Evolutionary conservation across 2,797 vertebrate genomes (phyloP).

Genomic region (Gorsachius magnificus): DNA sequence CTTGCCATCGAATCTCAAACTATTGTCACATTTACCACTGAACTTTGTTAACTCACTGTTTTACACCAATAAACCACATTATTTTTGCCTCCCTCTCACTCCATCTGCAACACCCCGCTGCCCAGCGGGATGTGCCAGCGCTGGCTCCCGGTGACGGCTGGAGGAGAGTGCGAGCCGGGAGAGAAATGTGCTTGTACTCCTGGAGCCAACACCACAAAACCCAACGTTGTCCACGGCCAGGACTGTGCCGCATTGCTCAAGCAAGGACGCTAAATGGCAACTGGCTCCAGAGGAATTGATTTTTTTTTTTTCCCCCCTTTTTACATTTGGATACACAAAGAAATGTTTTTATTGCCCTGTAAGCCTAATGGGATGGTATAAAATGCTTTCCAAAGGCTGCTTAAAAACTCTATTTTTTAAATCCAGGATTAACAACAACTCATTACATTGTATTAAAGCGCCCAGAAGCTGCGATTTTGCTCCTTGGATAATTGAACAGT

Average conservation of each 20-base stretch:
- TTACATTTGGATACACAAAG: conserved; percentile 7
- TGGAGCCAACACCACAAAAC: background rate
- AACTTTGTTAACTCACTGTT: too few species aligned
- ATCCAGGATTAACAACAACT: background rate
- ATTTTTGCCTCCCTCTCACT: too few species aligned
- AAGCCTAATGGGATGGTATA: background rate
- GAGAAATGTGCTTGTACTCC: background rate
- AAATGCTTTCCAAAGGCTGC: background rate
- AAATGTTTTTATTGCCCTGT: background rate
- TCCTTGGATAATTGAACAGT: background rate
- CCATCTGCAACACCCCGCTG: background rate
- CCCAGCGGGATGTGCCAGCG: fast-evolving
- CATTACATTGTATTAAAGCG: background rate
- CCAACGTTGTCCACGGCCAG: background rate
- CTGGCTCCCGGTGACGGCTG: background rate
- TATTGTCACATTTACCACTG: too few species aligned
- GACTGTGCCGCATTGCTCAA: background rate
- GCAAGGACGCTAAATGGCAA: conserved; percentile 38
- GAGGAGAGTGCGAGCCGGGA: background rate
- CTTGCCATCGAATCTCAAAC: too few species aligned
- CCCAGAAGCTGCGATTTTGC: background rate
- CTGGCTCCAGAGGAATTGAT: conserved; percentile 39
- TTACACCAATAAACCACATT: too few species aligned
- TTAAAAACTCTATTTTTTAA: background rate
- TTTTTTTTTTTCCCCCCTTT: background rate